These are phyloP conservation scores for Chironex yamaguchii DNA, from an alignment of 30 jellyfish, hydroid and myxozoan species.

Conservation along the genomic window DNA sequence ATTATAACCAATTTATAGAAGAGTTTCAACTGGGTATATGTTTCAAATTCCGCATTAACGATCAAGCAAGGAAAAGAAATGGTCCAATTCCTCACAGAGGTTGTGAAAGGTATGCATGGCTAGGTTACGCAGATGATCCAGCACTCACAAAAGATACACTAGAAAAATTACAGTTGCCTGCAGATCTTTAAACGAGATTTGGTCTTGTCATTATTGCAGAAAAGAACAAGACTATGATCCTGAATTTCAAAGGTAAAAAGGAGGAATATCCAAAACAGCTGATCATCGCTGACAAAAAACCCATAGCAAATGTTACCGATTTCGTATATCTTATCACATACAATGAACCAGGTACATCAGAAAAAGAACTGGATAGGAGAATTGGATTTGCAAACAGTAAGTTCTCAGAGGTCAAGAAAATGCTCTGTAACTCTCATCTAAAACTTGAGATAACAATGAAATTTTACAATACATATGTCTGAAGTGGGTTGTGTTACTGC, in stretches of 20 bases:
- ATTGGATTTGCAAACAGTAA: slow-evolving; percentile 45
- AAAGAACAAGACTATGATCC: not conserved
- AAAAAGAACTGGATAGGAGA: slow-evolving; percentile 41
- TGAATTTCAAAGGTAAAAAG: slow-evolving; percentile 16
- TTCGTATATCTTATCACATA: slow-evolving; percentile 15
- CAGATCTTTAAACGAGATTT: no score
- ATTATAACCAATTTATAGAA: no score
- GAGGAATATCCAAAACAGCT: slow-evolving; percentile 32
- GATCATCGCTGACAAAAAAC: slow-evolving; percentile 5
- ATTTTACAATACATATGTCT: slow-evolving; percentile 16
- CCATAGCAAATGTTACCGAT: slow-evolving; percentile 43
- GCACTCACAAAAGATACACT: no score
- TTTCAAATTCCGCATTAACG: no score
- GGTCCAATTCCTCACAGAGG: no score
- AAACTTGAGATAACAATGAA: slow-evolving; percentile 6
- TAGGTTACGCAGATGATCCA: no score
- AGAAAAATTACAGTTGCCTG: no score
- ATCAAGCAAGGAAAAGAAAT: no score
- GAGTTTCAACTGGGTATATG: no score
- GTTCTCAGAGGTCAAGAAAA: slow-evolving; percentile 34
- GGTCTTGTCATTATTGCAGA: no score
- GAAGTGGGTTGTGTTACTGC: slow-evolving; percentile 37
- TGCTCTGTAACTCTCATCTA: slow-evolving; percentile 22
- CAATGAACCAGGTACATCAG: slow-evolving; percentile 41
- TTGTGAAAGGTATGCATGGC: no score